Conservation (phyloP, 2,797 vertebrate genomes). For the Morus bassanus region DNA sequence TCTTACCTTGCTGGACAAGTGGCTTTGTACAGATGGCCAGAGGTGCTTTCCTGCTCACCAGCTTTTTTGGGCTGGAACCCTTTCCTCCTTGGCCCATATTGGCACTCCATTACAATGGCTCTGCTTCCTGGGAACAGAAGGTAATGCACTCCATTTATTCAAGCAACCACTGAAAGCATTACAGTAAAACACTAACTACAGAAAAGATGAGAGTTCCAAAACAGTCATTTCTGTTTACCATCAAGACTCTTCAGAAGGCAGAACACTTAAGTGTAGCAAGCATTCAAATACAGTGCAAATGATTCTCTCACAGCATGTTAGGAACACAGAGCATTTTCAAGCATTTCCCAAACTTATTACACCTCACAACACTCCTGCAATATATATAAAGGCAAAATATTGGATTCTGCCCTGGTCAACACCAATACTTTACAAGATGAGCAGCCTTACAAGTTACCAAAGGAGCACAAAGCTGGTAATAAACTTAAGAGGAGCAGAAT, state of each 20-base stretch:
- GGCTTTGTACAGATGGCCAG: slow-evolving; percentile 79
- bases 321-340: neutral
- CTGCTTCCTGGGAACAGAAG: slow-evolving; percentile 78
- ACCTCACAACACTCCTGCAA: neutral
- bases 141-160: slow-evolving; percentile 14
- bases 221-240: neutral
- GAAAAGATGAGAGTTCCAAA: neutral
- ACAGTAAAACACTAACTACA: neutral
- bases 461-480: neutral
- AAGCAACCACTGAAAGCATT: neutral
- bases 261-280: neutral
- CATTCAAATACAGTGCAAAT: neutral
- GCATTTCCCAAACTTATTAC: neutral
- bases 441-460: neutral
- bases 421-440: neutral
- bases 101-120: slow-evolving; percentile 88
- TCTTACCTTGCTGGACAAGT: slow-evolving; percentile 86
- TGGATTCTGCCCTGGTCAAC: neutral
- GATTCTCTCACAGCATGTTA: neutral
- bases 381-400: neutral
- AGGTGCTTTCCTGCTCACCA: slow-evolving; percentile 70
- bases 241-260: neutral
- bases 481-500: neutral
- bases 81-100: slow-evolving; percentile 85
- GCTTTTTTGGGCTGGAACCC: slow-evolving; percentile 82